phyloP scores from a whole-genome alignment of 2,113 vertebrate genomes.

The Gavialis gangeticus region DNA sequence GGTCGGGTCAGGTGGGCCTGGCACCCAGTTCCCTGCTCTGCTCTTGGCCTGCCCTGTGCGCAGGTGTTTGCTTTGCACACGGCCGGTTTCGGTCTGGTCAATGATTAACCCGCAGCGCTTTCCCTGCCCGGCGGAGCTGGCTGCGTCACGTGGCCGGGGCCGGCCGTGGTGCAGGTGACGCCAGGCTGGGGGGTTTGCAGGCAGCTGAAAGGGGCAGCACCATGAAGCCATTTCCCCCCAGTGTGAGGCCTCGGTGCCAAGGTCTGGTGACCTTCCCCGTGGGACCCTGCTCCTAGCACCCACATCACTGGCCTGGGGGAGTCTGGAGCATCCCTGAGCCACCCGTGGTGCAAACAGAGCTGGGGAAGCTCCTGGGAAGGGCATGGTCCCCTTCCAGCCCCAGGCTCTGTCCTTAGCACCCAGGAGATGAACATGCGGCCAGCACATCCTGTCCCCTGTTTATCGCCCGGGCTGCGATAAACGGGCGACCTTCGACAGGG shows the following conservation, averaged over 20 bases:
- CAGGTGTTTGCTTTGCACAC: conserved; percentile 61
- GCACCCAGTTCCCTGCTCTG: neutral
- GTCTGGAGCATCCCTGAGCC: neutral
- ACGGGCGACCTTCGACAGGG: conserved; percentile 7
- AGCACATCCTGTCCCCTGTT: neutral
- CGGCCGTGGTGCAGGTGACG: neutral
- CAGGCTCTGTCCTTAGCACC: too few relatives aligned
- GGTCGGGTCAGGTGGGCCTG: neutral
- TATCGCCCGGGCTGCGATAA: neutral
- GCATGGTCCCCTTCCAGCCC: neutral
- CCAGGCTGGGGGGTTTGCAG: too few relatives aligned
- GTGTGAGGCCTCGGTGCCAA: too few relatives aligned
- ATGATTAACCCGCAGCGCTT: conserved; percentile 83
- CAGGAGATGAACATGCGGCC: neutral
- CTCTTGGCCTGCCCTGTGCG: too few relatives aligned
- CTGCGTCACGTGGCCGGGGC: too few relatives aligned
- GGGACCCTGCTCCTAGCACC: neutral
- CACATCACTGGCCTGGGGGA: rapidly evolving
- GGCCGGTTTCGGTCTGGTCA: conserved; percentile 80
- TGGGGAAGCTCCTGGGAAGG: neutral
- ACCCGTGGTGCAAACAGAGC: rapidly evolving
- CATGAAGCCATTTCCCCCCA: neutral
- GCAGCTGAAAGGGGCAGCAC: neutral
- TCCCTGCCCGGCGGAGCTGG: too few relatives aligned
- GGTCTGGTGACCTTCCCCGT: too few relatives aligned